phyloP scores from a whole-genome alignment of 2,113 vertebrate genomes.

The Mormoops blainvillei region DNA sequence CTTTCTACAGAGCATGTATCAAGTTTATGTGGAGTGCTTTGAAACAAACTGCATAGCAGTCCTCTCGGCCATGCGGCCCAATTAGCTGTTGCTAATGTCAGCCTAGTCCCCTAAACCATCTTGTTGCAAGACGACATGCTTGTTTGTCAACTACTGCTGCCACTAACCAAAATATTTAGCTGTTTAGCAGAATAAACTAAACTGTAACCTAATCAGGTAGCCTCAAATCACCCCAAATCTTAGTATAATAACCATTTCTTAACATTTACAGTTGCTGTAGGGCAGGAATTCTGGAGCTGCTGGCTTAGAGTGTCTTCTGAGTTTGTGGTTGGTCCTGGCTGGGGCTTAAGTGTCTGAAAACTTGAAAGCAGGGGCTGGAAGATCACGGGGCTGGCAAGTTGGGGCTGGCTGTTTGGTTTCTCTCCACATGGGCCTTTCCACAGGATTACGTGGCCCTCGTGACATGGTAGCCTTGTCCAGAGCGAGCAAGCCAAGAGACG shows the following conservation, averaged over 20 bases:
- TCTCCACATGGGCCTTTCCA: background rate
- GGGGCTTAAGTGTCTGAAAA: background rate
- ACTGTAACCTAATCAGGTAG: background rate
- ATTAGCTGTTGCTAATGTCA: background rate
- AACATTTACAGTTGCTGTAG: background rate
- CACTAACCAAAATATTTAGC: background rate
- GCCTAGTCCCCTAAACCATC: background rate
- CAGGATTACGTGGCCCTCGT: fast-evolving
- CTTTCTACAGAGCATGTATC: background rate
- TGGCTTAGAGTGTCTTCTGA: background rate
- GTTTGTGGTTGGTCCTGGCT: background rate
- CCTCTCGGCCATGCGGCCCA: fast-evolving
- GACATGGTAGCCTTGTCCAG: background rate
- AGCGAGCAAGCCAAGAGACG: background rate
- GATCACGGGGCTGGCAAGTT: background rate
- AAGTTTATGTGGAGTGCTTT: background rate
- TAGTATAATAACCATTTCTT: background rate
- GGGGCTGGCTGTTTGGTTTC: background rate
- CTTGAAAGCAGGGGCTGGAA: background rate
- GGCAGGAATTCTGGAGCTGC: background rate
- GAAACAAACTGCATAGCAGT: background rate
- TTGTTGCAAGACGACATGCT: background rate
- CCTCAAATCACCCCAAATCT: background rate
- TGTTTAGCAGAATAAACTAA: background rate
- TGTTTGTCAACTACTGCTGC: background rate